Evolutionary conservation across 2,888 invertebrate genomes (phyloP), one percentile per base, ranked within the genome.

Genomic region (Ptychoptera albimana): DNA sequence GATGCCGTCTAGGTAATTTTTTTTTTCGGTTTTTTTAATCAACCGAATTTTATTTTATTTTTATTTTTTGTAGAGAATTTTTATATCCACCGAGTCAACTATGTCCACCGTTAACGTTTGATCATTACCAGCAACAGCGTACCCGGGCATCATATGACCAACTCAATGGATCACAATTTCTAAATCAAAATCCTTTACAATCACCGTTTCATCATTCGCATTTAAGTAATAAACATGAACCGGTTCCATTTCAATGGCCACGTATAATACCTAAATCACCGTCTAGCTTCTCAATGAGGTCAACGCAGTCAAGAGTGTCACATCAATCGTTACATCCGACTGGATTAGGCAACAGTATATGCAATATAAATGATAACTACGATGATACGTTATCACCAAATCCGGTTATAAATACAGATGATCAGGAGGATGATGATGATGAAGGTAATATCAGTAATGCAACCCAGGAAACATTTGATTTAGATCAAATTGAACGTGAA

Each of bases 401-500:
- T 23, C 23, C 23, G n/a, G 9, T n/a, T 12, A n/a, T 35, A 2
- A 16, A 34, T 15, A 8, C 13, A 36, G 13, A 36, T 36, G 13
- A 13, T 8, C 12, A 36, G 11, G n/a, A 12, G 2, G 12, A 36
- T 5, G 13, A 12, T 13, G 13, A 11, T 5, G 13, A 13, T 12
- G 8, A 8, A 13, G 5, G 3, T 8, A 2, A 8, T 5, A 11
- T 2, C 11, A 34, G 34, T 23, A 32, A 7, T 32, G 42, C 34
- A 14, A 15, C n/a, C n/a, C n/a, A 15, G 39, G 58, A 58, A 15
- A 55, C 57, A 10, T 65, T 63, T 45, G 64, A 65, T 53, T 52
- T 65, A 42, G 64, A 65, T 45, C 57, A 62, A 50, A 62, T 66
- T 32, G 65, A 66, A 46, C 57, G 58, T 15, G 65, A 64, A 46